Base-by-base conservation (phyloP, 2,797 vertebrate genomes). In the Gadopsis bispinosus region DNA sequence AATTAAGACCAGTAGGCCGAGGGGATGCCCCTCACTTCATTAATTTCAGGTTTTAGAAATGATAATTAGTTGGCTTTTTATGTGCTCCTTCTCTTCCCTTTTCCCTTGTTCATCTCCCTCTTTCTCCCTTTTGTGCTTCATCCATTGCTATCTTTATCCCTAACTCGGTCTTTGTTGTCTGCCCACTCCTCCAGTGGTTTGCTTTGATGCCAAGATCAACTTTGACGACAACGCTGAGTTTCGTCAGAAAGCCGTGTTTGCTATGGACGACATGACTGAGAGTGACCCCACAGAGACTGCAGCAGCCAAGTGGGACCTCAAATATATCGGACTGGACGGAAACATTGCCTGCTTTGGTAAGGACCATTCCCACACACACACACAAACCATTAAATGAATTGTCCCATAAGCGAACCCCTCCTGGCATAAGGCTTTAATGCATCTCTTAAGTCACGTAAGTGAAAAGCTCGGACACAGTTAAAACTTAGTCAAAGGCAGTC, bases 221-320 rank as follows among this genome's bases (percentile, higher is more conserved):
- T 99, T 99, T 73, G 98, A 99, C 62, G 98, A 99, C 95, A 99
- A 99, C 0, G 98, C 98, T 0, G 97, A 99, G 95, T 99, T 99
- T 88, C 96, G 98, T 75, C 98, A 99, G 94, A 99, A 97, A 92
- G 95, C 95, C 12, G 97, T 99, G 92, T 99, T 99, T 84, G 97
- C 97, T 78, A 95, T 99, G 98, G 97, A 98, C 59, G 97, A 99
- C 95, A 97, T 96, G 87, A 96, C 96, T 17, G 98, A 99, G 91
- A 98, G 96, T 63, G 97, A 99, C 87, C 97, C 97, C 78, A 97
- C 96, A 13, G 98, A 99, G 94, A 97, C 93, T 0, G 97, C 98
- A 92, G 98, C 98, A 20, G 98, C 97, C 88, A 97, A 94, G 92
- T 97, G 98, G 29, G 97, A 98, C 89, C 97, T 99, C 60, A 99